Percentiles rank a stretch among this genome's conserved stretches.
These are phyloP conservation scores for Colius striatus DNA, from an alignment of 2,113 vertebrate species.

Conservation along the genomic window DNA sequence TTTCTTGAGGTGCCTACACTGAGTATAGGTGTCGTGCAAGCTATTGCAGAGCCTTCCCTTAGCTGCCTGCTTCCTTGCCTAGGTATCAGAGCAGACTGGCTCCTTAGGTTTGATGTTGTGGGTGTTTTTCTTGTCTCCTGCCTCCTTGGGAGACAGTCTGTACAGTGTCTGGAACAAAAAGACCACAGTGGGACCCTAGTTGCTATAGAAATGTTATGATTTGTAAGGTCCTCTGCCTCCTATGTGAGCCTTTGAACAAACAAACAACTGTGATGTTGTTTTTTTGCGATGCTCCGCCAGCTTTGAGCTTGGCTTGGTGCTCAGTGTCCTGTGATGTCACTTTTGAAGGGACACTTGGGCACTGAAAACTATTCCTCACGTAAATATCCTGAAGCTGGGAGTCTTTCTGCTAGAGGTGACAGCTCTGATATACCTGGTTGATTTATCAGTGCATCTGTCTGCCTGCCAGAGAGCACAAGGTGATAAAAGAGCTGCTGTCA, in stretches of 20 bases:
- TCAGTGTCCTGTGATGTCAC: not conserved
- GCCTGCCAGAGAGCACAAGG: not conserved
- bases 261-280: not conserved
- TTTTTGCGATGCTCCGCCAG: accelerated
- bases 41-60: not conserved
- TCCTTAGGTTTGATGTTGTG: not conserved
- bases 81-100: not conserved
- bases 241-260: not conserved
- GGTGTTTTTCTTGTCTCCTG: not conserved
- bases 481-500: not conserved
- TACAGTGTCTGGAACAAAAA: not conserved
- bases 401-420: not conserved
- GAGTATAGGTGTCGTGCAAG: not conserved
- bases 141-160: not conserved
- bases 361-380: not conserved
- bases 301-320: not conserved
- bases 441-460: not conserved
- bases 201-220: not conserved
- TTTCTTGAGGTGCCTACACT: not conserved
- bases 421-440: not conserved
- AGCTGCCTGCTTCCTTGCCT: not conserved
- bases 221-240: not conserved
- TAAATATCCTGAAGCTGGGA: not conserved
- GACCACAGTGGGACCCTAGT: not conserved
- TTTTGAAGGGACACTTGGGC: not conserved